Evolutionary conservation across 2,888 invertebrate species (phyloP).

Genomic region (Apoda limacodes): DNA sequence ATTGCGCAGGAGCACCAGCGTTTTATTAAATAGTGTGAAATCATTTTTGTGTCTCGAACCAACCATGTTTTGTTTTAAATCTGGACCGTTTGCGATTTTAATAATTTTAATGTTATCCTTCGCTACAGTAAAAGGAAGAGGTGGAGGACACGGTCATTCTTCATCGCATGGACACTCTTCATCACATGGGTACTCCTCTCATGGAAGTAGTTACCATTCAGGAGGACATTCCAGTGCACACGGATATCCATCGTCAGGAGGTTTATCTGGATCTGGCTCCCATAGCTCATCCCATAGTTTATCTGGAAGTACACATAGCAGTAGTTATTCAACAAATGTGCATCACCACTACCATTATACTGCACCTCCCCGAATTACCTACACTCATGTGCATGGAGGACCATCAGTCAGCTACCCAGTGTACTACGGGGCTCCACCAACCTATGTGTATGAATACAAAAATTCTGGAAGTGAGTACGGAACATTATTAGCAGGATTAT

Average conservation of each 20-base stretch:
- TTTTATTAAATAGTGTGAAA: too few species aligned
- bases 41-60: too few species aligned
- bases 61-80: too few species aligned
- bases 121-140: too few species aligned
- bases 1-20: too few species aligned
- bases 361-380: slow-evolving; percentile 45
- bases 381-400: slow-evolving; percentile 42
- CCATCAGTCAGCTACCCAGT: slow-evolving; percentile 43
- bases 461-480: slow-evolving; percentile 44
- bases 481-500: slow-evolving; percentile 45
- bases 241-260: too few species aligned
- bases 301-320: slow-evolving; percentile 22
- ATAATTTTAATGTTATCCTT: too few species aligned
- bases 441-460: slow-evolving; percentile 49
- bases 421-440: slow-evolving; percentile 45
- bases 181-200: slow-evolving; percentile 23
- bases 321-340: slow-evolving; percentile 36
- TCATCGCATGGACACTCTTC: slow-evolving; percentile 24
- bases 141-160: slow-evolving; percentile 26
- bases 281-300: slow-evolving; percentile 24
- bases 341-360: slow-evolving; percentile 50
- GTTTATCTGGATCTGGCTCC: too few species aligned
- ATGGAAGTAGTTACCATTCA: slow-evolving; percentile 21
- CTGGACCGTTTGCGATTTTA: too few species aligned
- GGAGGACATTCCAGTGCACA: too few species aligned